Conservation (phyloP, 2,113 vertebrate species). For the Pomatorhinus ruficollis region DNA sequence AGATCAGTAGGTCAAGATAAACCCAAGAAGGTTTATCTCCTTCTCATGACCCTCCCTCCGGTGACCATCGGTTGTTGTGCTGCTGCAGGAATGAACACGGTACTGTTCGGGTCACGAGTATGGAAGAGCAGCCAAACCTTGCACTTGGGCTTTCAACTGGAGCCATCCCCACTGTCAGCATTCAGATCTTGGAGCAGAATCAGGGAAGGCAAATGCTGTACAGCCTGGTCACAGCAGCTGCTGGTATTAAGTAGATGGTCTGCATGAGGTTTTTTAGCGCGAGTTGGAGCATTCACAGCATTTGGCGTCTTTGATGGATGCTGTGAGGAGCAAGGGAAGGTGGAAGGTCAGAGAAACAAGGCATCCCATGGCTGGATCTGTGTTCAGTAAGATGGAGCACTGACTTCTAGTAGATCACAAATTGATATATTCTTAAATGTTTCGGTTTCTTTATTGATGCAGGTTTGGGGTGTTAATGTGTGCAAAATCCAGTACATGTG, state of each 20-base stretch:
- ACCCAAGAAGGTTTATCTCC: background rate
- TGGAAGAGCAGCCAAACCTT: background rate
- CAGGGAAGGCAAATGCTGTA: background rate
- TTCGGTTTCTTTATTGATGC: background rate
- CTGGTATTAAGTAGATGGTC: background rate
- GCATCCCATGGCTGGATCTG: background rate
- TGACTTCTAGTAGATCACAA: background rate
- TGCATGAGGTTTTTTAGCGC: fast-evolving
- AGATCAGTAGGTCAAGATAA: background rate
- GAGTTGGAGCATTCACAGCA: background rate
- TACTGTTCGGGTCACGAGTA: fast-evolving
- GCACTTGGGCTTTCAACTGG: background rate
- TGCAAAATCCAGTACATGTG: background rate
- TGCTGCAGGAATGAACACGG: background rate
- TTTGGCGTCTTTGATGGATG: background rate
- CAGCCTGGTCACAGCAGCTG: background rate
- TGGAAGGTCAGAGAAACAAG: background rate
- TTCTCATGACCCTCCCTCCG: background rate
- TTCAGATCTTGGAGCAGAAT: background rate
- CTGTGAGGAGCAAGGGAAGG: background rate
- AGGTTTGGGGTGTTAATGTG: background rate
- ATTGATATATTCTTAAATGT: background rate
- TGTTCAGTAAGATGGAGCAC: background rate
- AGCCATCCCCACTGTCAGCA: background rate
- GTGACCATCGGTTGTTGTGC: background rate